Base-by-base conservation (phyloP, 2,888 invertebrate genomes). In the Tetramorium bicarinatum region DNA sequence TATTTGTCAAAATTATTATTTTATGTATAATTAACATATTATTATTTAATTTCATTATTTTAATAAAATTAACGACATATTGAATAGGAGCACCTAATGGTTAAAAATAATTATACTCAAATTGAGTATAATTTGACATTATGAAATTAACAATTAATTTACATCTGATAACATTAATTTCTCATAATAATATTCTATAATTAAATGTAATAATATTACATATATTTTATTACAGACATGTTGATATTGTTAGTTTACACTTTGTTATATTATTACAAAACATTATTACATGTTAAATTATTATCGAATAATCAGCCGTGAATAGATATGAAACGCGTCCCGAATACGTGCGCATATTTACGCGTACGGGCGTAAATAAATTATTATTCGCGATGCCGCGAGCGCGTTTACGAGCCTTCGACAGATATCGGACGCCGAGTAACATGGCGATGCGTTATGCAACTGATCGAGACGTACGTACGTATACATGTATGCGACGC, bases 391-490 rank as follows among this genome's bases (percentile, higher is more conserved):
- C 25, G 41, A 64, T 21, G 34, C 13, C 15, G 21, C 41, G 41
- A 21, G 9, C 41, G 61, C 29, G 74, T 74, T 59, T 74, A 59
- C 18, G 41, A 61, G 61, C 29, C 29, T 61, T 34, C 13, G n/a
- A 47, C 29, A 15, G 47, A 75, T 49, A 49, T 49, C 66, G 66
- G 34, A 75, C 62, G 21, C 15, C 44, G 41, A 25, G 13, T 64
- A 44, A 62, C 62, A 81, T 18, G 25, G n/a, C 38, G 41, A n/a
- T 15, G 38, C 15, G 56, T 85, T 85, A 67, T 54, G 21, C 75
- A 85, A 81, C 9, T 21, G 56, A 61, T 83, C 66, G 64, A 38
- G 72, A 83, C 61, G 61, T 56, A 79, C 49, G 54, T 47, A 75
- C 83, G 29, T 34, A n/a, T 49, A 49, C 52, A 9, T 54, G 29